Evolutionary conservation across 2,113 vertebrate species (phyloP).

Genomic region (Oxyruncus cristatus): DNA sequence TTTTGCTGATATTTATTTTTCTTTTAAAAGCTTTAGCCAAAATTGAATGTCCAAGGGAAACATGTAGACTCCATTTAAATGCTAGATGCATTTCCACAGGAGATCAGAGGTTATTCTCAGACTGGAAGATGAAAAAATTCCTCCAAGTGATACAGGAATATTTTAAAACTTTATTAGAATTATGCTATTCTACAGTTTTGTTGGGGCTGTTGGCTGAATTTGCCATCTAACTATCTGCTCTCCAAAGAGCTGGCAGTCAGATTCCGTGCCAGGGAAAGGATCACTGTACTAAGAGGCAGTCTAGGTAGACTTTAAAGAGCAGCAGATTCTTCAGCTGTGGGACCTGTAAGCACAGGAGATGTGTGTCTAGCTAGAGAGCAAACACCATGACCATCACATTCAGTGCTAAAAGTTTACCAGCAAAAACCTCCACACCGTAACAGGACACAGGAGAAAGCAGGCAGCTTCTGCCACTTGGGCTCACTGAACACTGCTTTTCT

Average conservation of each 20-base stretch:
- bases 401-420: background rate
- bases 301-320: background rate
- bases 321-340: background rate
- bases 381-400: fast-evolving
- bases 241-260: background rate
- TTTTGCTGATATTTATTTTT: slow-evolving; percentile 16
- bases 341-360: background rate
- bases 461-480: background rate
- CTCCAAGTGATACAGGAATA: background rate
- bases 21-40: background rate
- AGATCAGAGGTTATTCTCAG: slow-evolving; percentile 36
- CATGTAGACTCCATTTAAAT: background rate
- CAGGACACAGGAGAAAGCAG: background rate
- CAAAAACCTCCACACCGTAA: background rate
- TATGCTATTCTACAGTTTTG: background rate
- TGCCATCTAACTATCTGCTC: background rate
- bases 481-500: background rate
- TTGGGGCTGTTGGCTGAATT: background rate
- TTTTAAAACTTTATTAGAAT: background rate
- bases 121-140: background rate
- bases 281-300: background rate
- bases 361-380: background rate
- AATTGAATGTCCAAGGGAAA: background rate
- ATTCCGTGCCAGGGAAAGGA: background rate
- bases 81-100: background rate